Conservation (phyloP, 2,797 vertebrate genomes). For the Tadarida brasiliensis region DNA sequence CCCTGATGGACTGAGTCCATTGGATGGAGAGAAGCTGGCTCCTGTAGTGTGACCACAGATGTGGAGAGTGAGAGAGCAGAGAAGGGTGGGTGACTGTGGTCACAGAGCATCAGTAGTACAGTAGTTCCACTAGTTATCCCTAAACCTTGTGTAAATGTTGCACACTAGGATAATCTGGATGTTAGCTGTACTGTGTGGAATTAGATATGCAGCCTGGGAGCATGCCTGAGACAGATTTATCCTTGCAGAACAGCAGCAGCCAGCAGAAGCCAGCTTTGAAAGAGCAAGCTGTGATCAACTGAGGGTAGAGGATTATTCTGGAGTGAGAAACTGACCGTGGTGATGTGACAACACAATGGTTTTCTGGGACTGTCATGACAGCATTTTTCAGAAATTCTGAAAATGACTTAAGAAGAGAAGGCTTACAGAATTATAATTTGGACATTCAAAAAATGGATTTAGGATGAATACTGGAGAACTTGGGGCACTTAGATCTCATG, state of each 20-base stretch:
- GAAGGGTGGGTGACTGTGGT: no score
- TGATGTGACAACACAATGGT: neutral
- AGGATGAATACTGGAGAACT: neutral
- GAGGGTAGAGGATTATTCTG: neutral
- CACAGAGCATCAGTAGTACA: neutral
- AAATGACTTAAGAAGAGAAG: neutral
- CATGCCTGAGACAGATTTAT: neutral
- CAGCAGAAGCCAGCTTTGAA: neutral
- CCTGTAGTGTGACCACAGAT: neutral
- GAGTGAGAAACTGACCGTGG: neutral
- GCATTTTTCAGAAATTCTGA: constrained; percentile 51
- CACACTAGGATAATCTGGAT: neutral
- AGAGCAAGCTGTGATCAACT: neutral
- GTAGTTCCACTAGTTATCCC: neutral
- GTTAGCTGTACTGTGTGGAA: neutral
- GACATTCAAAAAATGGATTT: neutral
- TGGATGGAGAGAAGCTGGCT: neutral
- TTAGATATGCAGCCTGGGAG: neutral
- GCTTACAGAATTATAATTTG: neutral
- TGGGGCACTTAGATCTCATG: neutral
- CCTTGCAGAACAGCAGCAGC: constrained; percentile 24
- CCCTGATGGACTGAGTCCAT: neutral
- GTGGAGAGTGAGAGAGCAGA: neutral
- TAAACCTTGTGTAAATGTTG: neutral
- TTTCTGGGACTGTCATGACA: constrained; percentile 16